Base-by-base conservation (phyloP, 92 coral and sea anemone genomes). In the Epizoanthus rinbou region DNA sequence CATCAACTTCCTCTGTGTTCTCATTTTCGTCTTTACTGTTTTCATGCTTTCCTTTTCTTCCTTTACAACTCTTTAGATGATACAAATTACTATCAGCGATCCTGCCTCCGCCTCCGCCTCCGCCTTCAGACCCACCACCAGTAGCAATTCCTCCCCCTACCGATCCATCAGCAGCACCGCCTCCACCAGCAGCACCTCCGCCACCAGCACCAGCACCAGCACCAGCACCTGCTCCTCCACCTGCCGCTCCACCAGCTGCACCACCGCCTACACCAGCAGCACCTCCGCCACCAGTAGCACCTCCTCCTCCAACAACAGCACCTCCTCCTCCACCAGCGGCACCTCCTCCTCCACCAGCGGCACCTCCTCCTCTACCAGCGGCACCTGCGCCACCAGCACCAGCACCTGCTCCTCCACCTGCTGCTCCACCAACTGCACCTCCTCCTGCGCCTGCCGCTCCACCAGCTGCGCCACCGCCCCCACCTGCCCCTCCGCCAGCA, bases 21-120 rank as follows among this genome's bases (percentile, higher is more conserved):
- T 35, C 25, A 7, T 58, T 67, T 57, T 76, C 35, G 47, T 41
- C 47, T 15, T 37, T 37, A 21, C 39, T 31, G 8, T 10, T 54
- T 59, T 76, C 59, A 56, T 31, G 21, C 57, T 9, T 35, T 19
- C 25, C 15, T 41, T 41, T 41, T 3, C 47, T 60, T 11, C 9
- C 19, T 11, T 28, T 39, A 15, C 56, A 11, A 37, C 6, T 60
- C 13, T 39, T 59, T 14, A 52, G 1, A 0, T 72, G 88, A 15
- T 82, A 86, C 17, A 87, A 18, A 84, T 89, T 5, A 64, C 89
- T 5, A 24, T 90, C 0, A 79, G 90, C 1, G 33, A 86, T 3
- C 83, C 91, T 0, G 45, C 95, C 16, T 78, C 94, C 92, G 0
- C 80, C 97, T 2, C 57, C 90, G 0, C 71, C 93, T 1, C 80